phyloP scores from a whole-genome alignment of 2,797 vertebrate genomes.

The Leptoclinus maculatus region DNA sequence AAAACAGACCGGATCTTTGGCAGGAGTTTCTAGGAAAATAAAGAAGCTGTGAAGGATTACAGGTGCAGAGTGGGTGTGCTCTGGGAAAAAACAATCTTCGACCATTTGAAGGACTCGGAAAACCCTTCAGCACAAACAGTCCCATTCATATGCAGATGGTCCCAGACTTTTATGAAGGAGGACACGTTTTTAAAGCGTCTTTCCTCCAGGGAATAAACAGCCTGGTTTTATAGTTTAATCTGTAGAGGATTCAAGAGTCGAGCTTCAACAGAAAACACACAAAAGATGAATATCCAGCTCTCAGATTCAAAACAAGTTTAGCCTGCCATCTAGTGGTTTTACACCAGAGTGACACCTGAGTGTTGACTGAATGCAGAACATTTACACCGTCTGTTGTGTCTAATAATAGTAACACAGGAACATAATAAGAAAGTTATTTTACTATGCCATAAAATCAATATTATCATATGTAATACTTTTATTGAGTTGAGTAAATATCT shows the following conservation, averaged over 20 bases:
- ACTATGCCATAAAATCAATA: neutral
- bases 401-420: neutral
- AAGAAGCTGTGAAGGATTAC: conserved; percentile 17
- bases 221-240: neutral
- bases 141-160: conserved; percentile 1
- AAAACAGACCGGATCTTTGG: conserved; percentile 45
- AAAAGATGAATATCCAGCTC: neutral
- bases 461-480: too few species aligned
- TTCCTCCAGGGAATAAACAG: neutral
- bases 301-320: neutral
- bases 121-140: conserved; percentile 2
- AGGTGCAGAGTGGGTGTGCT: conserved; percentile 61
- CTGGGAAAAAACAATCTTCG: conserved; percentile 14
- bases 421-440: neutral
- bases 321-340: conserved; percentile 54
- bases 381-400: neutral
- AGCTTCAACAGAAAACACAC: neutral
- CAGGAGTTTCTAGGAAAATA: conserved; percentile 48
- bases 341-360: neutral
- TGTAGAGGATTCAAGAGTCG: neutral
- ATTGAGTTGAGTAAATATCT: too few species aligned
- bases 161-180: neutral
- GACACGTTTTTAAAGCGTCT: neutral
- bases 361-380: neutral
- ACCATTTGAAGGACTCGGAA: conserved; percentile 10